Conservation (phyloP, 2,888 invertebrate species). For the Apocheima hispidaria region DNA sequence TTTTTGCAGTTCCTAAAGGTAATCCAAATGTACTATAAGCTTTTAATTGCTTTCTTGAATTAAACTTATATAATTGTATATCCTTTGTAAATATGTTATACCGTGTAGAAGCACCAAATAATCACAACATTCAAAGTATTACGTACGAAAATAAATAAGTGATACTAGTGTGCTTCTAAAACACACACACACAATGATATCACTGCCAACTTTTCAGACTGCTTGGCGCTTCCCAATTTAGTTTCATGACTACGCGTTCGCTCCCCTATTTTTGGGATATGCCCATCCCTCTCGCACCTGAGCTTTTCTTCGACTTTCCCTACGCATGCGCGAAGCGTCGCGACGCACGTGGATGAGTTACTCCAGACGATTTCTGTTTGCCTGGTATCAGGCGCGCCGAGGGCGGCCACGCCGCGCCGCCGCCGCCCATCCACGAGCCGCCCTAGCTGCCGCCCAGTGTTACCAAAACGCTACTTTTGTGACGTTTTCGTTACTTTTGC, state of each 20-base stretch:
- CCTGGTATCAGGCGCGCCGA: conserved; percentile 85
- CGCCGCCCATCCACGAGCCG: conserved; percentile 72
- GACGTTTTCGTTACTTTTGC: too few relatives aligned
- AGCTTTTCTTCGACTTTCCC: conserved; percentile 77
- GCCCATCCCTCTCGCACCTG: conserved; percentile 62
- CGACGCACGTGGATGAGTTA: conserved; percentile 71
- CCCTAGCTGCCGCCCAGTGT: conserved; percentile 66
- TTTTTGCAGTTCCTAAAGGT: too few relatives aligned
- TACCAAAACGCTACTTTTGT: not conserved
- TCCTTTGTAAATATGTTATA: not conserved
- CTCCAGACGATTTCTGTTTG: conserved; percentile 65
- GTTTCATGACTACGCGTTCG: conserved; percentile 62
- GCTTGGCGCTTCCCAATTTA: conserved; percentile 83
- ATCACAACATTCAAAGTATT: too few relatives aligned
- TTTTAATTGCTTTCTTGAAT: not conserved
- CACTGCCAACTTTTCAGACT: conserved; percentile 75
- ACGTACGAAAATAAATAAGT: conserved; percentile 2
- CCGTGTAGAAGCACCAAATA: too few relatives aligned
- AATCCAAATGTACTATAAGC: too few relatives aligned
- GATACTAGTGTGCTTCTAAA: conserved; percentile 45
- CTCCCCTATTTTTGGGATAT: conserved; percentile 70
- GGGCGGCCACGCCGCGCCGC: conserved; percentile 83
- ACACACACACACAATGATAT: conserved; percentile 50
- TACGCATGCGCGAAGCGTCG: conserved; percentile 77
- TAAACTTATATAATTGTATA: not conserved